phyloP scores from a whole-genome alignment of 2,888 invertebrate genomes.

The Hypselothyrea guttata region DNA sequence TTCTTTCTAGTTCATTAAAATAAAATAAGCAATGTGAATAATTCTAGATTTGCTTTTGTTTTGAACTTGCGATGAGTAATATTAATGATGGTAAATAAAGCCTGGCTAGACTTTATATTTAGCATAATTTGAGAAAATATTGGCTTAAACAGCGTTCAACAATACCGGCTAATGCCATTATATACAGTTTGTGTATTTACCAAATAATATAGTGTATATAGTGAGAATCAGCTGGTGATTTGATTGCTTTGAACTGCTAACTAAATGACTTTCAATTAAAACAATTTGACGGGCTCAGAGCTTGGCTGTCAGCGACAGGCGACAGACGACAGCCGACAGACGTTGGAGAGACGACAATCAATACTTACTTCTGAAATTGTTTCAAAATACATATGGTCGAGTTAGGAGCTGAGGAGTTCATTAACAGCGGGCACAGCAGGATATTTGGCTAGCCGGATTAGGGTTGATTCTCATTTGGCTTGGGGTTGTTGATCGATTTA shows the following conservation, averaged over 20 bases:
- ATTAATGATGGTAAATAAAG: too few relatives aligned
- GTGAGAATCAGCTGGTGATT: slow-evolving; percentile 55
- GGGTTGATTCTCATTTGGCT: slow-evolving; percentile 27
- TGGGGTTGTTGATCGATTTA: slow-evolving; percentile 22
- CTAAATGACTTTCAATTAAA: slow-evolving; percentile 75
- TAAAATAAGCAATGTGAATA: too few relatives aligned
- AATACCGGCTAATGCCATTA: too few relatives aligned
- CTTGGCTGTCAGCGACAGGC: slow-evolving; percentile 30
- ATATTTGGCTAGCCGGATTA: slow-evolving; percentile 13
- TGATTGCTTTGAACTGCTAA: slow-evolving; percentile 65
- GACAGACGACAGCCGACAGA: slow-evolving; percentile 40
- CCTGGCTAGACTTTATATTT: too few relatives aligned
- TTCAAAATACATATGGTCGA: slow-evolving; percentile 57
- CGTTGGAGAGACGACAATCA: slow-evolving; percentile 57
- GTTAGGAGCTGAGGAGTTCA: slow-evolving; percentile 18
- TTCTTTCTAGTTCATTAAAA: too few relatives aligned
- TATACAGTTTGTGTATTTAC: too few relatives aligned
- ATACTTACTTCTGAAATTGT: slow-evolving; percentile 68
- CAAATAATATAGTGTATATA: slow-evolving; percentile 14
- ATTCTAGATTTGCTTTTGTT: too few relatives aligned
- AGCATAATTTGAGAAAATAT: too few relatives aligned
- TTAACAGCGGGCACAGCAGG: slow-evolving; percentile 43
- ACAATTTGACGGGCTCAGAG: slow-evolving; percentile 65
- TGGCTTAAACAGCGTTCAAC: too few relatives aligned
- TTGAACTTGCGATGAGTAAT: too few relatives aligned